These are phyloP conservation scores for Tetheella fluctuosa DNA, from an alignment of 2,888 invertebrate genomes.

Conservation along the genomic window DNA sequence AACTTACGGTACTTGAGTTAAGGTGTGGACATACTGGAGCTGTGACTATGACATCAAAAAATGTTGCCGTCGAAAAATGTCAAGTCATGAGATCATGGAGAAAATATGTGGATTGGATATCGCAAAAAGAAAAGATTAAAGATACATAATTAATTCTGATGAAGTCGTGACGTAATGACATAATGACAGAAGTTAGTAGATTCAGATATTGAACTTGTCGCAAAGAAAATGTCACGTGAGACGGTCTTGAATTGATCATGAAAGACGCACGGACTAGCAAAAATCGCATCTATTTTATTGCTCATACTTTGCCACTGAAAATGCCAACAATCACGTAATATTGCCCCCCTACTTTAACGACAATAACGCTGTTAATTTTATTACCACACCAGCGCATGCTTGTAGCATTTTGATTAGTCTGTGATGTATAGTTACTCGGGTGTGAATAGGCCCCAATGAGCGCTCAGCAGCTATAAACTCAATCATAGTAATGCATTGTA, in stretches of 20 bases:
- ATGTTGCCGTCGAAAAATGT: background rate
- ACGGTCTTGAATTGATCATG: too few relatives aligned
- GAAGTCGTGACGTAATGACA: background rate
- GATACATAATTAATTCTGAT: background rate
- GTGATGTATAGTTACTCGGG: slow-evolving; percentile 25
- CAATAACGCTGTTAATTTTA: slow-evolving; percentile 11
- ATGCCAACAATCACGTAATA: background rate
- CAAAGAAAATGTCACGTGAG: too few relatives aligned
- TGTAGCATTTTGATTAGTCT: background rate
- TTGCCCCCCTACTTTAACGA: background rate
- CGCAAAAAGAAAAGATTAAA: background rate
- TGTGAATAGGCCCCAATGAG: slow-evolving; percentile 22
- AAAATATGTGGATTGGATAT: background rate
- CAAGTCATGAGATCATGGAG: background rate
- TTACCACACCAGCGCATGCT: slow-evolving; percentile 9
- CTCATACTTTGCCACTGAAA: background rate
- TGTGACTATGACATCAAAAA: background rate
- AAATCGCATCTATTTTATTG: background rate
- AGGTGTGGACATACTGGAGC: slow-evolving; percentile 14
- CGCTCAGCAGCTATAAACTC: slow-evolving; percentile 22
- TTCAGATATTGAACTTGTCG: too few relatives aligned
- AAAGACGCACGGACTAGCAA: too few relatives aligned
- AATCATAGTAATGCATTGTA: slow-evolving; percentile 32
- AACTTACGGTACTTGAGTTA: slow-evolving; percentile 40
- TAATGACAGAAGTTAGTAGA: too few relatives aligned